A percentile compares a stretch with the other conserved stretches of the same genome.
phyloP scores from a whole-genome alignment of 2,113 vertebrate species.

The Hypanus sabinus region DNA sequence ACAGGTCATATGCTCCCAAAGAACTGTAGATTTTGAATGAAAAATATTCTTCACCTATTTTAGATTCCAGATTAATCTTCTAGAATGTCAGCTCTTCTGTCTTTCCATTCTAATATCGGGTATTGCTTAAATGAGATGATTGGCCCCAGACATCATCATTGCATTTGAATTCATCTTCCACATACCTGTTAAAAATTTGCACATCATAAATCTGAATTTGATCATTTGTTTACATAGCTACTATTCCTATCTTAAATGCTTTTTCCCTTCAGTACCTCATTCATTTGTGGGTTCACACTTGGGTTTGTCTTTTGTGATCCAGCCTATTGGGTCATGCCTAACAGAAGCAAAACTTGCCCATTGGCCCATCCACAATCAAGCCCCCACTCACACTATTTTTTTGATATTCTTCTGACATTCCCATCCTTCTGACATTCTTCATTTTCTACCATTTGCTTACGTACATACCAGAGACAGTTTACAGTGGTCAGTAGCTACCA shows the following conservation, averaged over 20 bases:
- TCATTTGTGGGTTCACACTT: background rate
- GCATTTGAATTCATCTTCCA: background rate
- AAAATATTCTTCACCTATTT: background rate
- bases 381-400: too few species aligned
- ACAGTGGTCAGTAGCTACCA: too few species aligned
- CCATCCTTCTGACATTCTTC: too few species aligned
- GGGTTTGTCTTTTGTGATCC: background rate
- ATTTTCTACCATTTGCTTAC: too few species aligned
- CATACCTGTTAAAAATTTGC: background rate
- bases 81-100: background rate
- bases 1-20: background rate
- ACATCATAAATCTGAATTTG: background rate
- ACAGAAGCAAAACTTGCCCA: too few species aligned
- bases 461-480: too few species aligned
- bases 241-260: background rate
- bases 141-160: background rate
- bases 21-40: background rate
- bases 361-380: too few species aligned
- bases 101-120: background rate
- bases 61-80: background rate
- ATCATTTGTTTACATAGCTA: background rate
- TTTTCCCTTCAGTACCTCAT: background rate
- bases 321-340: too few species aligned
- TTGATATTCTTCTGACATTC: too few species aligned
- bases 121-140: background rate